Percentiles rank a stretch among this genome's conserved stretches.
Conservation (phyloP, 2,888 invertebrate genomes). For the Thera obeliscata region DNA sequence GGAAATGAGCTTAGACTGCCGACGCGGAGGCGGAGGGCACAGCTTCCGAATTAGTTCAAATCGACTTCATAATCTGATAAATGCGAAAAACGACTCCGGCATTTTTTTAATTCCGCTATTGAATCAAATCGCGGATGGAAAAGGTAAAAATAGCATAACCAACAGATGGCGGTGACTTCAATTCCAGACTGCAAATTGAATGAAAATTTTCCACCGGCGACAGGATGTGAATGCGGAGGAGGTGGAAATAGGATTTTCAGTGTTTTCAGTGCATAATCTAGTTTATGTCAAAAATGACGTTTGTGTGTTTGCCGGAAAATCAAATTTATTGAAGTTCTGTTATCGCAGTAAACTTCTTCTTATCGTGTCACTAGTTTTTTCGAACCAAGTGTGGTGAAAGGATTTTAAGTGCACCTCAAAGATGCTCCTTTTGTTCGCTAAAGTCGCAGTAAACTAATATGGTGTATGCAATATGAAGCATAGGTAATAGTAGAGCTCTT, state of each 20-base stretch:
- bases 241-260: neutral
- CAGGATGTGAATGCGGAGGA: neutral
- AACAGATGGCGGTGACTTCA: neutral
- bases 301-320: too few relatives aligned
- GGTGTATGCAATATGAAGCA: too few relatives aligned
- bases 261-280: neutral
- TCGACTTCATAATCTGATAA: constrained; percentile 35
- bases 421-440: too few relatives aligned
- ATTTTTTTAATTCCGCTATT: constrained; percentile 20
- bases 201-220: neutral
- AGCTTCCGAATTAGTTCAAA: constrained; percentile 65
- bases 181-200: neutral
- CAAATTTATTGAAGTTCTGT: too few relatives aligned
- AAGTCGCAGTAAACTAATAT: too few relatives aligned
- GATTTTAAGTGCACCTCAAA: too few relatives aligned
- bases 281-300: neutral
- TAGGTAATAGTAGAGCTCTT: too few relatives aligned
- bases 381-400: too few relatives aligned
- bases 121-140: constrained; percentile 2
- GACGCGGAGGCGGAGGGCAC: constrained; percentile 43
- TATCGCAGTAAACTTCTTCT: too few relatives aligned
- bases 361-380: too few relatives aligned
- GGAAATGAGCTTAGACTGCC: constrained; percentile 88
- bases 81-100: constrained; percentile 18
- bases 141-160: neutral